Conservation (phyloP, 2,888 invertebrate genomes). For the Elmis aenea region DNA sequence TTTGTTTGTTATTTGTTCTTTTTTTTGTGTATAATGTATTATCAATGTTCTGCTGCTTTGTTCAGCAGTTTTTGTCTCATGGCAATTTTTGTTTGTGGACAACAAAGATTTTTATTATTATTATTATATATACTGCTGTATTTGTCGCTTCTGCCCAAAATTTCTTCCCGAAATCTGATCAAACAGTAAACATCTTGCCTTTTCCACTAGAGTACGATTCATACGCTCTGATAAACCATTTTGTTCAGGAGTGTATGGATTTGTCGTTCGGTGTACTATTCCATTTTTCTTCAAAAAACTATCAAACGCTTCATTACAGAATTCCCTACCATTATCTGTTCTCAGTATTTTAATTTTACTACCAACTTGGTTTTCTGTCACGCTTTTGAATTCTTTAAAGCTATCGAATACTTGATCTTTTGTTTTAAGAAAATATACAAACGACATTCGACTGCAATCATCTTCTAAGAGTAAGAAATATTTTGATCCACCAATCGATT, state of each 20-base stretch:
- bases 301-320: conserved; percentile 18
- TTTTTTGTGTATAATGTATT: too few species aligned
- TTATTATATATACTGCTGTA: conserved; percentile 26
- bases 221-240: conserved; percentile 27
- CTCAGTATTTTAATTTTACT: conserved; percentile 27
- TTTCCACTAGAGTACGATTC: conserved; percentile 25
- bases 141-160: conserved; percentile 14
- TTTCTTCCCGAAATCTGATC: conserved; percentile 10
- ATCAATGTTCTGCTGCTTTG: too few species aligned
- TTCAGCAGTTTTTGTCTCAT: too few species aligned
- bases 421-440: neutral
- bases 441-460: neutral
- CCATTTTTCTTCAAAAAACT: conserved; percentile 21
- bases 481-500: too few species aligned
- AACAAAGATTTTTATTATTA: too few species aligned
- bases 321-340: conserved; percentile 28
- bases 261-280: conserved; percentile 29
- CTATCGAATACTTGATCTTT: neutral
- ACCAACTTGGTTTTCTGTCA: conserved; percentile 29
- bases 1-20: too few species aligned
- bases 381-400: conserved; percentile 29
- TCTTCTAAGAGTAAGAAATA: neutral
- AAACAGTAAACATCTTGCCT: conserved; percentile 20
- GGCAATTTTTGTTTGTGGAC: too few species aligned
- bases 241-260: conserved; percentile 29